phyloP scores from a whole-genome alignment of 2,888 invertebrate species.

The Sphaerophoria taeniata region DNA sequence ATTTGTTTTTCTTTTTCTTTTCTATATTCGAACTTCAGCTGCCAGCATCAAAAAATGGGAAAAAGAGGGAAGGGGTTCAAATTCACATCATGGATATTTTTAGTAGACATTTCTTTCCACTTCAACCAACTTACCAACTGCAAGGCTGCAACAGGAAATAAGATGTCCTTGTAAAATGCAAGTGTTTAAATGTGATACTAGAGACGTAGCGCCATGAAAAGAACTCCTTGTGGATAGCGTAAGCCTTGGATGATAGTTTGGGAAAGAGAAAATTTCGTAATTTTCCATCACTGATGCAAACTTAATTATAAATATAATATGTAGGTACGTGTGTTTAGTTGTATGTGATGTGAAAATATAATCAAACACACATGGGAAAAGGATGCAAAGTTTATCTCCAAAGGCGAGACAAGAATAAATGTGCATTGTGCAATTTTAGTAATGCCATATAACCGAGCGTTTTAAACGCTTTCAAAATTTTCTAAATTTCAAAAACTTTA shows the following conservation, averaged over 20 bases:
- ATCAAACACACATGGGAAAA: slow-evolving; percentile 1
- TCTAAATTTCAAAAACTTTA: too few species aligned
- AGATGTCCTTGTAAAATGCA: slow-evolving; percentile 39
- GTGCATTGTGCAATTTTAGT: slow-evolving; percentile 27
- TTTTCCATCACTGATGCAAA: slow-evolving; percentile 56
- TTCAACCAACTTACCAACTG: slow-evolving; percentile 32
- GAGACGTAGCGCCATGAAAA: slow-evolving; percentile 4
- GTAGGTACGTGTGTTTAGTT: too few species aligned
- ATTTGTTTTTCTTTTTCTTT: background rate
- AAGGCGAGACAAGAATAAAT: slow-evolving; percentile 33
- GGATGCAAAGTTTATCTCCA: slow-evolving; percentile 62
- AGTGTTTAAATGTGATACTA: background rate
- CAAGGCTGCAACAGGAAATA: slow-evolving; percentile 29
- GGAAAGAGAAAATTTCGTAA: slow-evolving; percentile 38
- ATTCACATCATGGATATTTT: slow-evolving; percentile 8
- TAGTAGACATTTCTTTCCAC: slow-evolving; percentile 26
- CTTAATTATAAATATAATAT: slow-evolving; percentile 50
- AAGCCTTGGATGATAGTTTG: slow-evolving; percentile 2
- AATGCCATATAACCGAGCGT: slow-evolving; percentile 5
- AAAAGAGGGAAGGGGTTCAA: too few species aligned
- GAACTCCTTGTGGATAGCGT: slow-evolving; percentile 9
- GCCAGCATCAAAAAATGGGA: too few species aligned
- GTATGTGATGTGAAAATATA: too few species aligned
- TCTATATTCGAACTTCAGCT: background rate
- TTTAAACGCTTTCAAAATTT: too few species aligned